These are phyloP conservation scores for Bothrops jararaca DNA, from an alignment of 2,113 vertebrate genomes.

Conservation along the genomic window DNA sequence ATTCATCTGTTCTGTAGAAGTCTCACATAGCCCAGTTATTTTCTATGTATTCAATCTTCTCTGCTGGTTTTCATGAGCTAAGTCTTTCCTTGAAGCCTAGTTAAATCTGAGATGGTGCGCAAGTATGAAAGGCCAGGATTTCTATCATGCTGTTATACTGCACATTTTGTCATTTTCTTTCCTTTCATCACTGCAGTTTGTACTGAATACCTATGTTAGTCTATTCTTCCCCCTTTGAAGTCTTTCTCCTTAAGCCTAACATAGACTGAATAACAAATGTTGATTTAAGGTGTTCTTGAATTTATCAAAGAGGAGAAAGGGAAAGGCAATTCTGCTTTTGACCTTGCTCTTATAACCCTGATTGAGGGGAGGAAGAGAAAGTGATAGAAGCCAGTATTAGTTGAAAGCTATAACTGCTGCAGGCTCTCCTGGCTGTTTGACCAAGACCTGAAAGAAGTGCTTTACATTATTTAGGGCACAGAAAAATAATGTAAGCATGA, in stretches of 20 bases:
- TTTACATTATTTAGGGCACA: not conserved
- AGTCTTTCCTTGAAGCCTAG: not conserved
- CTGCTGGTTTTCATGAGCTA: not conserved
- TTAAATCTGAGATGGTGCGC: not conserved
- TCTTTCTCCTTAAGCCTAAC: not conserved
- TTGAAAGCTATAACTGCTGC: not conserved
- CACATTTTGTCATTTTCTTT: not conserved
- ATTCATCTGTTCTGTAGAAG: not conserved
- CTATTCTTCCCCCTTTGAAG: not conserved
- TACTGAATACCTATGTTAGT: not conserved
- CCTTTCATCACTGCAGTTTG: not conserved
- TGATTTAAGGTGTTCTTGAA: not conserved
- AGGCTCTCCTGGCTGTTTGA: not conserved
- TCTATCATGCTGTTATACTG: not conserved
- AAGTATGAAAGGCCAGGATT: not conserved
- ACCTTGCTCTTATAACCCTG: not conserved
- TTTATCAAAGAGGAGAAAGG: not conserved
- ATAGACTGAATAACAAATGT: not conserved
- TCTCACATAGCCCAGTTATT: not conserved
- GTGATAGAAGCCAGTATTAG: not conserved
- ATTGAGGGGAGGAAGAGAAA: not conserved
- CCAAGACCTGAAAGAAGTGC: not conserved
- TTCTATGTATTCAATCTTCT: not conserved
- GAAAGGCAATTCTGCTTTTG: not conserved
- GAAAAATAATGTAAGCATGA: not conserved